Evolutionary conservation across 2,113 vertebrate genomes (phyloP), one percentile per base, ranked within the genome.

Genomic region (Sisor rabdophorus): DNA sequence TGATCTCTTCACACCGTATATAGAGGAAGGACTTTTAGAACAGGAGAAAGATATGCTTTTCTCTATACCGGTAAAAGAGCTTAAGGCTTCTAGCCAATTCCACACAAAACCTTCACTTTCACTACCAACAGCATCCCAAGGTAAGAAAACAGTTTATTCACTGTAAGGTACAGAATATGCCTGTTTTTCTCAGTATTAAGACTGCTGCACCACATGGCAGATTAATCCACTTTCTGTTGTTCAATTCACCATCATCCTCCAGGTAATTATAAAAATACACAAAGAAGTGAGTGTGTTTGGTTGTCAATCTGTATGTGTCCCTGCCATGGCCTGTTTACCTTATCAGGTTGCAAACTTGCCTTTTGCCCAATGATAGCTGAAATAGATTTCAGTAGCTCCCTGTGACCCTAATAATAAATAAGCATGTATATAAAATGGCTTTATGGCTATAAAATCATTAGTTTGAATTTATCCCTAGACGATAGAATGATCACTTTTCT

Each of bases 11-110:
- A 36, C 65, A 2, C 69, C 76, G 48, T 79, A 52, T 71, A 72
- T 83, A 56, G 87, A 82, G 9, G 87, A 89, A 32, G 89, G 89
- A 58, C 87, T 91, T 56, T 85, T 88, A 8, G 87, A 91, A 77
- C 87, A 85, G 79, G 90, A 91, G 79, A 90, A 83, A 61, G 91
- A 93, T 74, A 69, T 89, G 77, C 78, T 80, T 47, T 83, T 86
- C 0, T n/a, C 84, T 32, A 30, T 44, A 56, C 63, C 78, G 16
- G 78, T 79, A 65, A 47, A 78, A 0, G 81, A 70, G n/a, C 71
- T 79, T 53, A 79, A 30, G 52, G 82, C 65, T 60, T 47, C 77
- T 20, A 82, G 61, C 52, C 12, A 65, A 7, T 26, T 78, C 24
- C 40, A 77, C 22, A 78, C 56, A 9, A 55, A 81, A 47, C 48